Evolutionary conservation across 2,888 invertebrate genomes (phyloP).

Genomic region (Caenorhabditis auriculariae): DNA sequence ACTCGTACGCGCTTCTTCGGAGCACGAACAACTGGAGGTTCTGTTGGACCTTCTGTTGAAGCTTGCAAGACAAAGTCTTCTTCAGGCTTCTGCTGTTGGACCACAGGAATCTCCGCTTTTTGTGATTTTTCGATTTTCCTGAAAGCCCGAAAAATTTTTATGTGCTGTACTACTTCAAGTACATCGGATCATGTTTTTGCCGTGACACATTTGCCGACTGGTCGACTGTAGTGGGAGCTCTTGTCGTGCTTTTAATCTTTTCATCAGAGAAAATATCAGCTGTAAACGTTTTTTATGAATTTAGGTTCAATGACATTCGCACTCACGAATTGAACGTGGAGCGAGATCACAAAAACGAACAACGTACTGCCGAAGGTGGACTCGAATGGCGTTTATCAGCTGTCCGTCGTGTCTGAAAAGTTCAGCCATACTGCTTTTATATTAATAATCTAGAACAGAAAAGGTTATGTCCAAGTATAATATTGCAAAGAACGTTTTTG

Average conservation of each 20-base stretch:
- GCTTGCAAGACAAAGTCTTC: too few species aligned
- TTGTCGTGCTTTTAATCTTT: slow-evolving; percentile 15
- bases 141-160: slow-evolving; percentile 4
- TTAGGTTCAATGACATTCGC: slow-evolving; percentile 5
- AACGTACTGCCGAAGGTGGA: slow-evolving; percentile 45
- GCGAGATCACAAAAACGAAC: slow-evolving; percentile 61
- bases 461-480: too few species aligned
- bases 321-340: slow-evolving; percentile 51
- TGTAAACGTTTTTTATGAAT: slow-evolving; percentile 3
- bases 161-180: slow-evolving; percentile 2
- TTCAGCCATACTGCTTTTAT: too few species aligned
- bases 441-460: too few species aligned
- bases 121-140: slow-evolving; percentile 22
- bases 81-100: too few species aligned
- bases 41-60: slow-evolving; percentile 4
- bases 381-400: slow-evolving; percentile 56
- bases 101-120: too few species aligned
- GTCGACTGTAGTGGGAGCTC: slow-evolving; percentile 12
- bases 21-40: too few species aligned
- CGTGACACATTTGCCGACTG: too few species aligned
- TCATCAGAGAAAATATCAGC: slow-evolving; percentile 22
- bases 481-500: too few species aligned
- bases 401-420: slow-evolving; percentile 49
- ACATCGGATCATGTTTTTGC: slow-evolving; percentile 20
- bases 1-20: too few species aligned